These are phyloP conservation scores for Drosophila ustulata DNA, from an alignment of 2,888 invertebrate species.

Conservation along the genomic window DNA sequence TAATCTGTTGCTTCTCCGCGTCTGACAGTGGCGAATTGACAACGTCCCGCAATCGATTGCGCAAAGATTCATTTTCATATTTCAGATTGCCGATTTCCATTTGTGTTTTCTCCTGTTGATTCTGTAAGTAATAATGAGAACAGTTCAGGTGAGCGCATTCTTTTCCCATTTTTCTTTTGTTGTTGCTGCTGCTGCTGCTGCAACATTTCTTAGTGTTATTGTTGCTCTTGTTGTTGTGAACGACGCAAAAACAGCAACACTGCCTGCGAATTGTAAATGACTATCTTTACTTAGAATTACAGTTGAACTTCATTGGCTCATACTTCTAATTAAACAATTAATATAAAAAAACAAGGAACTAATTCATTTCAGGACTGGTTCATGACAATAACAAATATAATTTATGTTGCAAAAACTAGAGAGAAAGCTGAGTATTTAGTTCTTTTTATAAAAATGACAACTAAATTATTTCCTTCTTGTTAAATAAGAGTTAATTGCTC, in stretches of 20 bases:
- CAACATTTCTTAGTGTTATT: neutral
- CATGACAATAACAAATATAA: too few relatives aligned
- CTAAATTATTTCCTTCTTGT: too few relatives aligned
- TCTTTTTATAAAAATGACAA: too few relatives aligned
- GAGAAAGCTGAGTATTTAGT: too few relatives aligned
- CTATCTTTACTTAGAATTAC: too few relatives aligned
- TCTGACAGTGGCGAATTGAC: slow-evolving; percentile 93
- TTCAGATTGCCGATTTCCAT: slow-evolving; percentile 87
- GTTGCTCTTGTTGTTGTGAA: slow-evolving; percentile 6
- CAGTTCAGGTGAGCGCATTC: slow-evolving; percentile 26
- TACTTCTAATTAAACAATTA: too few relatives aligned
- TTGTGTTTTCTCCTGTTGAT: slow-evolving; percentile 84
- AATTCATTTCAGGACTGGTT: too few relatives aligned
- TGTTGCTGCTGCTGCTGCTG: neutral
- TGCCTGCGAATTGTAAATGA: slow-evolving; percentile 10
- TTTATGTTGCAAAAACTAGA: too few relatives aligned
- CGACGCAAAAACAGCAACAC: slow-evolving; percentile 30
- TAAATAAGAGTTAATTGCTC: too few relatives aligned
- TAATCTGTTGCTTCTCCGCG: slow-evolving; percentile 92
- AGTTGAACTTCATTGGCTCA: too few relatives aligned
- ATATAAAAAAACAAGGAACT: too few relatives aligned
- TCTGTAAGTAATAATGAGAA: slow-evolving; percentile 62
- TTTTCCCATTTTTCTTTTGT: neutral
- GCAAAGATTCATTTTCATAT: slow-evolving; percentile 91
- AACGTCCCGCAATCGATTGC: slow-evolving; percentile 91